Evolutionary conservation across 2,113 vertebrate genomes (phyloP), one percentile per base, ranked within the genome.

Genomic region (Lophochroa leadbeateri): DNA sequence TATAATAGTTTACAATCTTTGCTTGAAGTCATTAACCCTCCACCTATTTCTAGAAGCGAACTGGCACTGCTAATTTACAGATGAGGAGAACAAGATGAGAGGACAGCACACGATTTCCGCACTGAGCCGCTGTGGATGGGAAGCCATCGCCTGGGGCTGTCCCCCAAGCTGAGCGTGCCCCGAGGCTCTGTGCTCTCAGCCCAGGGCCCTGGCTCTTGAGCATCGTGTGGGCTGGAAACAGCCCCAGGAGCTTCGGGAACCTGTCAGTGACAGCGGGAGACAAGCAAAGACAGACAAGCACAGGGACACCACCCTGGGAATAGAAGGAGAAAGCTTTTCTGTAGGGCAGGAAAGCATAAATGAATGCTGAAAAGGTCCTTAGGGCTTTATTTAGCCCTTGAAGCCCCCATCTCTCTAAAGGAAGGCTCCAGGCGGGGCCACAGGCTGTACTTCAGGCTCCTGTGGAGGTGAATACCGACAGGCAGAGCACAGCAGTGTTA

Each of bases 341-440:
- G 4, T 3, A 46, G 25, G 76, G 44, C 3, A 77, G 63, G 7
- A 90, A 87, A 82, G 63, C 35, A 28, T 33, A 72, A 92, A 79
- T 29, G 6, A 23, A 53, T 11, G 41, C 46, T 85, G 49, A 43
- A 87, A 60, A 41, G 21, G 5, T 44, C 49, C 67, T 61, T 4
- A 9, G 47, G 87, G 53, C 0, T 50, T 43, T 91, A 79, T 64
- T 47, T 19, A 74, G 67, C 33, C 35, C 43, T 72, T 76, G 52
- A 61, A 65, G 60, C n/a, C 53, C 13, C 3, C 16, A 10, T 3
- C 15, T 83, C 46, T 70, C 68, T 63, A n/a, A 81, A 70, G 25
- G 21, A 69, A 74, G 39, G 86, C 88, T 90, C 28, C n/a, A 77
- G 90, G 67, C 88, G 61, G 37, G 19, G 63, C 85, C 70, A 55